These are phyloP conservation scores for Hylomyscus alleni DNA, from an alignment of 2,797 vertebrate genomes.

Conservation along the genomic window DNA sequence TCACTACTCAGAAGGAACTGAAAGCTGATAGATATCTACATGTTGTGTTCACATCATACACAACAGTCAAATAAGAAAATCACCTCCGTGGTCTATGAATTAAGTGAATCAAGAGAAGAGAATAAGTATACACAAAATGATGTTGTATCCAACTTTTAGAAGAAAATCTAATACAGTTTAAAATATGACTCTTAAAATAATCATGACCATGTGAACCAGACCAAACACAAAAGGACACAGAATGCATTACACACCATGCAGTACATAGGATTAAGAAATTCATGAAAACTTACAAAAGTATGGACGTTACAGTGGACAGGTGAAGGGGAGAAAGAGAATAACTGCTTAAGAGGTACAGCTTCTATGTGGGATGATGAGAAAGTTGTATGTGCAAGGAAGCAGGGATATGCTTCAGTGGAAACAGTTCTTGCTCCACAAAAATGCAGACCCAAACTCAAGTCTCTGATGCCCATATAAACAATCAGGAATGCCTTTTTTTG, in stretches of 20 bases:
- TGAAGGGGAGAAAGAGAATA: neutral
- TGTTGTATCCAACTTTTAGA: neutral
- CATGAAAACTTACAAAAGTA: neutral
- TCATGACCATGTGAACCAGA: neutral
- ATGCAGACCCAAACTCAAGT: neutral
- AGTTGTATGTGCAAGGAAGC: neutral
- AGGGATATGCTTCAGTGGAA: neutral
- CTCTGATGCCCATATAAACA: neutral
- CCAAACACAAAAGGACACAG: neutral
- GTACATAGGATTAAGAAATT: neutral
- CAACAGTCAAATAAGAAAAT: neutral
- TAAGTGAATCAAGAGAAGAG: neutral
- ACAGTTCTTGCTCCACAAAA: neutral
- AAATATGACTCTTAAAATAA: neutral
- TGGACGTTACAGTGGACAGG: too few species aligned
- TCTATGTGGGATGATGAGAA: neutral
- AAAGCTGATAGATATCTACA: neutral
- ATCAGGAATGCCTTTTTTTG: neutral
- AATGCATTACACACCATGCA: neutral
- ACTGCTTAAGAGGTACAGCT: neutral
- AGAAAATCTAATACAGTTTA: conserved; percentile 1
- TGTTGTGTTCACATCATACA: neutral
- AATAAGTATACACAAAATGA: neutral
- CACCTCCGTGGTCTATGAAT: neutral
- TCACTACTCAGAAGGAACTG: neutral